Evolutionary conservation across 2,888 invertebrate species (phyloP), one percentile per base, ranked within the genome.

Genomic region (Meganola albula): DNA sequence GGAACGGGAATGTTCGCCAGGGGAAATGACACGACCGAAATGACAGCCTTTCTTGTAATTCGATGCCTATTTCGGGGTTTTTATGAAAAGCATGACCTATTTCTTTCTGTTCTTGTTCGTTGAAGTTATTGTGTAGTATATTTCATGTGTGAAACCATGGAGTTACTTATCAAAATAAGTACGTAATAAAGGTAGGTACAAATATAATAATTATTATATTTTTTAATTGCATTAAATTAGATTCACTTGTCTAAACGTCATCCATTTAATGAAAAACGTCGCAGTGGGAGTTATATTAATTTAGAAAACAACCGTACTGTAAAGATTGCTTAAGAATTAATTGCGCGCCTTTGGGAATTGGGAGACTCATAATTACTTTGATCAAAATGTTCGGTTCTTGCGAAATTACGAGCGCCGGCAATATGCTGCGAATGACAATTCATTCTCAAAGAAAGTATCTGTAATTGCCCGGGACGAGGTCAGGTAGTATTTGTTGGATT

Each of bases 401-500:
- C 7, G 24, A 36, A 41, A 47, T 48, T 34, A 37, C 34, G 36
- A 34, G 22, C 25, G 14, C 23, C 33, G 34, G 51, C 47, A 48
- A 48, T 51, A 38, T 13, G 20, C 48, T 56, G 57, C 35, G 41
- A 57, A 59, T 56, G 63, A 70, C 65, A 68, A 63, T 63, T 48
- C 58, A 50, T 64, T 63, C 48, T 58, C 61, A 58, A 63, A 67
- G 69, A 64, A 74, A 65, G 53, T 68, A 66, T 60, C 63, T 63
- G 61, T 72, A 74, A 77, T 77, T 74, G 71, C 65, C 61, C 60
- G 44, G 50, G 43, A 34, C 46, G 57, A 58, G 66, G 69, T 69
- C 66, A 70, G 67, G 65, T 67, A 29, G 57, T 60, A 62, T 66
- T 67, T 56, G 65, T 60, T 41, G 53, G 63, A 60, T 65, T 64